Evolutionary conservation across 2,888 invertebrate genomes (phyloP).

Genomic region (Resseliella maxima): DNA sequence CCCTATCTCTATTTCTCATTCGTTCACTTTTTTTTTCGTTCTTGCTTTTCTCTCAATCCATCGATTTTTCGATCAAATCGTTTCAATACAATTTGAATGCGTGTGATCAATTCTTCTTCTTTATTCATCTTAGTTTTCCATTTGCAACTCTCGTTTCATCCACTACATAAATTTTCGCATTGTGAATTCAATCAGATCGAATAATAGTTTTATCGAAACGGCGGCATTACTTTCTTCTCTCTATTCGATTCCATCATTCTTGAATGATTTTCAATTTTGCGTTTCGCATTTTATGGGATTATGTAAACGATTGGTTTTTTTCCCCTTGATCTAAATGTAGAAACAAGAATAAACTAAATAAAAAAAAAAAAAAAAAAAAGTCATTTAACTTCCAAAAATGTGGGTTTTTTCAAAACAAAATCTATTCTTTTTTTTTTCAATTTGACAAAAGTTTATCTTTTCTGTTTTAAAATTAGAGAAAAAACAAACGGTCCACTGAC

Average conservation of each 20-base stretch:
- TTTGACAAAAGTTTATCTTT: too few relatives aligned
- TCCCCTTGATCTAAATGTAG: too few relatives aligned
- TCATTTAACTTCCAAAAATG: too few relatives aligned
- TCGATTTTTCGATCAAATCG: too few relatives aligned
- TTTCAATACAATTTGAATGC: constrained; percentile 20
- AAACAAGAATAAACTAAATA: too few relatives aligned
- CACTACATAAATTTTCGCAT: constrained; percentile 19
- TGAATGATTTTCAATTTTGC: background rate
- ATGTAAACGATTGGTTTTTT: background rate
- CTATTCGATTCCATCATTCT: background rate
- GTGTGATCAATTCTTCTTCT: constrained; percentile 51
- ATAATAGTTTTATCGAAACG: background rate
- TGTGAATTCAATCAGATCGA: constrained; percentile 32
- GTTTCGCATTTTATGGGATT: background rate
- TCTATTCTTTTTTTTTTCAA: too few relatives aligned
- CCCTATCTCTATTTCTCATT: too few relatives aligned
- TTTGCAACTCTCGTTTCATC: too few relatives aligned
- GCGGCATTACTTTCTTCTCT: constrained; percentile 54
- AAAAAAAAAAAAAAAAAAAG: too few relatives aligned
- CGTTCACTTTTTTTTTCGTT: background rate
- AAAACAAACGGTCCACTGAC: background rate
- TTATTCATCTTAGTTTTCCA: constrained; percentile 42
- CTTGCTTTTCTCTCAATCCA: background rate
- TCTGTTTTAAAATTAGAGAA: background rate
- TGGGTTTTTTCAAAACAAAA: too few relatives aligned